Percentiles rank a stretch among this genome's conserved stretches.
Conservation (phyloP, 2,113 vertebrate genomes). For the Indicator maculatus region DNA sequence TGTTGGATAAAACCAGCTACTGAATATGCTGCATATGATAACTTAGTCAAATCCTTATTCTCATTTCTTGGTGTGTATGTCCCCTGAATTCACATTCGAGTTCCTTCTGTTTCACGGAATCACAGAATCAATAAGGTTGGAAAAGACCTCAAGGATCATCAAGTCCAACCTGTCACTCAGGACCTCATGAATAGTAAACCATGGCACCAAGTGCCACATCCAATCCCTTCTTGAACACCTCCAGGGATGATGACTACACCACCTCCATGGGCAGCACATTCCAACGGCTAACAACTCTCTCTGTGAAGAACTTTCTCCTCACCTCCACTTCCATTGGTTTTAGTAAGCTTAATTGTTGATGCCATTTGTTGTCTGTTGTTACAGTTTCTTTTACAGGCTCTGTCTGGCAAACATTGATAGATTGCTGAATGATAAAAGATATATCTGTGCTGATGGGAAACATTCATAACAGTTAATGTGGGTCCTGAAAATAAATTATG, state of each 20-base stretch:
- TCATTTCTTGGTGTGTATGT: not conserved
- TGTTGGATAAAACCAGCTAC: not conserved
- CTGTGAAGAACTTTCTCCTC: no score
- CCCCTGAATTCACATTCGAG: not conserved
- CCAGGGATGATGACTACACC: no score
- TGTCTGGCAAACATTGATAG: not conserved
- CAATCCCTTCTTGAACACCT: no score
- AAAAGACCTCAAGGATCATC: no score
- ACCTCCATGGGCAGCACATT: no score
- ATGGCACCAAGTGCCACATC: no score
- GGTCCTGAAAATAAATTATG: slow-evolving; percentile 38
- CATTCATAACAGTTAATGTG: slow-evolving; percentile 44
- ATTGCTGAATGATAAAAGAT: slow-evolving; percentile 14
- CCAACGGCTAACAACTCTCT: no score
- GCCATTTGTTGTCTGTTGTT: no score
- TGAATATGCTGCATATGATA: not conserved
- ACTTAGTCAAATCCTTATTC: not conserved
- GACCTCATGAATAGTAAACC: no score
- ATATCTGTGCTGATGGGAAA: slow-evolving; percentile 33
- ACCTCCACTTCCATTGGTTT: not conserved
- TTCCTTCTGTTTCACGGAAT: no score
- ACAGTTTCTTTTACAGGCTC: not conserved
- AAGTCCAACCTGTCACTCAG: no score
- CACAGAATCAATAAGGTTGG: no score
- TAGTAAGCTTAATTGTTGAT: not conserved